phyloP scores from a whole-genome alignment of 2,797 vertebrate genomes.

The Diplodus sargus region DNA sequence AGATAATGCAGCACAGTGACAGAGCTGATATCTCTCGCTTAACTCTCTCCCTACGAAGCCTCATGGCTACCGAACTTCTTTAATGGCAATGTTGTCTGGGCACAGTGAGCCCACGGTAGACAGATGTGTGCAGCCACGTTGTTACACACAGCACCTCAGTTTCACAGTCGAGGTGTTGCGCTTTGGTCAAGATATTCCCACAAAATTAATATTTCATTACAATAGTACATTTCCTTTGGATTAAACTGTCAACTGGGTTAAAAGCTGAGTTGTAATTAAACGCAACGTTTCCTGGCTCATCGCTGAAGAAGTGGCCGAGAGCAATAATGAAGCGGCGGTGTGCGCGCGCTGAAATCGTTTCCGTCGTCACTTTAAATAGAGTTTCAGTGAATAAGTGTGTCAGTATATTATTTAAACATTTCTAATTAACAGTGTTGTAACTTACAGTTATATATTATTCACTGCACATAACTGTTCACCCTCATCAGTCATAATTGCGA shows the following conservation, averaged over 20 bases:
- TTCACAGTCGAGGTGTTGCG: neutral
- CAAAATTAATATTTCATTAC: constrained; percentile 33
- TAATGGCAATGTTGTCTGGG: neutral
- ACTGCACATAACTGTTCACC: neutral
- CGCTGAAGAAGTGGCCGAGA: constrained; percentile 34
- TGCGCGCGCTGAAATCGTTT: constrained; percentile 23
- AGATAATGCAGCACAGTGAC: neutral
- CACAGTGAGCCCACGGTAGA: neutral
- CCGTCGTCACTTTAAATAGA: constrained; percentile 42
- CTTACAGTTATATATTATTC: constrained; percentile 20
- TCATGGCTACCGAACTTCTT: neutral
- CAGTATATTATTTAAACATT: constrained; percentile 48
- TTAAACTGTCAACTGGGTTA: constrained; percentile 39
- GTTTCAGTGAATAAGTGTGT: constrained; percentile 29
- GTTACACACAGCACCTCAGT: neutral
- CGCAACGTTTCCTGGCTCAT: constrained; percentile 15
- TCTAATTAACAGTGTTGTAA: constrained; percentile 43
- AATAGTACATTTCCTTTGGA: constrained; percentile 39
- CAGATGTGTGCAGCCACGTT: neutral
- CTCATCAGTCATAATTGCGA: neutral
- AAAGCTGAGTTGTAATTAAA: constrained; percentile 31
- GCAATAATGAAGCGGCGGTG: constrained; percentile 46
- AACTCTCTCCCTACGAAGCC: constrained; percentile 18
- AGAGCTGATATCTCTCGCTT: neutral
- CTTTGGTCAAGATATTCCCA: neutral